These are phyloP conservation scores for Psephotus haematonotus DNA, from an alignment of 2,113 vertebrate genomes.

Conservation along the genomic window DNA sequence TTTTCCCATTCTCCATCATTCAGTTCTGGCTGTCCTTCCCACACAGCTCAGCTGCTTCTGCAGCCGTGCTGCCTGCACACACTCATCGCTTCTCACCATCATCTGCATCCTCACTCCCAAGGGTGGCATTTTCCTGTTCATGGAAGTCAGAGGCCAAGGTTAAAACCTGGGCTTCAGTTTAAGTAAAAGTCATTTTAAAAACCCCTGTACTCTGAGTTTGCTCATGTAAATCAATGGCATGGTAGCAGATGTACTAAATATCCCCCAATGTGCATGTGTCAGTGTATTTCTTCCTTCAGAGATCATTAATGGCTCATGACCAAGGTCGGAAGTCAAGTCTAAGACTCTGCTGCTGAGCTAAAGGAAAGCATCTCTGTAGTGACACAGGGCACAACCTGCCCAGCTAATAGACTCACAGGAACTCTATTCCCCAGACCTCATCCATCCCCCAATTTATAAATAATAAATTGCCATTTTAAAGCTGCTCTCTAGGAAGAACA, in stretches of 20 bases:
- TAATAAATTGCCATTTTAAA: conserved; percentile 23
- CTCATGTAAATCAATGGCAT: not conserved
- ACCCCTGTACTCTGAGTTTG: not conserved
- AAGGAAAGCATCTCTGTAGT: not conserved
- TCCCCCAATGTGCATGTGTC: not conserved
- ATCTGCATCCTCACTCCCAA: fast-evolving
- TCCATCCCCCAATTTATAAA: conserved; percentile 24
- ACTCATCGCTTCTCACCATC: not conserved
- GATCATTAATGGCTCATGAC: conserved; percentile 39
- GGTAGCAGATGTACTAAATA: conserved; percentile 1
- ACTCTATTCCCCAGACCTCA: not conserved
- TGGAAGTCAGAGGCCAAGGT: not conserved
- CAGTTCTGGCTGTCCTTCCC: not conserved
- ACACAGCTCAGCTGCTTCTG: not conserved
- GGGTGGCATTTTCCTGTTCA: not conserved
- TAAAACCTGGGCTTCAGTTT: not conserved
- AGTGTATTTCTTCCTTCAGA: conserved; percentile 40
- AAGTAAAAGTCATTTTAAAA: not conserved
- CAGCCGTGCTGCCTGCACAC: not conserved
- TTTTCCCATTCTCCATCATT: not conserved
- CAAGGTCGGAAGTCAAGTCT: conserved; percentile 46
- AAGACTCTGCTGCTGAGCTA: conserved; percentile 8
- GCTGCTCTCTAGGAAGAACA: conserved; percentile 4
- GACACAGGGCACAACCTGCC: conserved; percentile 32
- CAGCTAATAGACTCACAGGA: conserved; percentile 33